Base-by-base conservation (phyloP, 2,113 vertebrate genomes). In the Mystacornis crossleyi region DNA sequence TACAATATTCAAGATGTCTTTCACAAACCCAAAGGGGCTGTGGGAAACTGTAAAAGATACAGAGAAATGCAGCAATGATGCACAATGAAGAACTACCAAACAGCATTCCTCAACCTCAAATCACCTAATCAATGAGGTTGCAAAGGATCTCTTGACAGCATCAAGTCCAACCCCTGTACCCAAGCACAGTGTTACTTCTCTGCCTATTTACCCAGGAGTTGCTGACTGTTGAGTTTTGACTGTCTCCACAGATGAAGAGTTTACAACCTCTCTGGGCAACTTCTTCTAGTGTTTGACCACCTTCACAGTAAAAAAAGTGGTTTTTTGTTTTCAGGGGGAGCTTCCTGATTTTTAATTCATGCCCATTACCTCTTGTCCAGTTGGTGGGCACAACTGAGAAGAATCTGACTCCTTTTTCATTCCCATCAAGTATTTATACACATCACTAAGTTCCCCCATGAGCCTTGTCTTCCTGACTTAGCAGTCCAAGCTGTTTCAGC, bases 371-470 rank as follows among this genome's bases (percentile, higher is more conserved):
- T 65, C 51, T 36, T 61, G 19, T 66, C 21, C 55, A 71, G 21
- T 33, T 77, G 33, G 25, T 38, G 18, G 42, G 40, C 31, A 47
- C 18, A 74, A 13, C 20, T 24, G 51, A 71, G 36, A 77, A 67
- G 18, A 84, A 57, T 26, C 9, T 48, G 73, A 61, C 21, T 84
- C 9, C 26, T 69, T 78, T 64, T 58, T 61, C 13, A 61, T 28
- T 92, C 13, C 54, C 13, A 21, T 51, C 25, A 78, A 58, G 42
- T 55, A 86, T 66, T 86, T 53, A 54, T 38, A 73, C 8, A 43
- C 14, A 91, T 16, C 60, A 54, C 6, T 60, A 79, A 70, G n/a
- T 28, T 70, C 4, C 25, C 29, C 16, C 0, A 0, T 14, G 4
- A 83, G 55, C 29, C 36, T 71, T 71, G 23, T 64, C 19, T n/a